These are phyloP conservation scores for Heliconius ethilla DNA, from an alignment of 2,888 invertebrate genomes.

Conservation along the genomic window DNA sequence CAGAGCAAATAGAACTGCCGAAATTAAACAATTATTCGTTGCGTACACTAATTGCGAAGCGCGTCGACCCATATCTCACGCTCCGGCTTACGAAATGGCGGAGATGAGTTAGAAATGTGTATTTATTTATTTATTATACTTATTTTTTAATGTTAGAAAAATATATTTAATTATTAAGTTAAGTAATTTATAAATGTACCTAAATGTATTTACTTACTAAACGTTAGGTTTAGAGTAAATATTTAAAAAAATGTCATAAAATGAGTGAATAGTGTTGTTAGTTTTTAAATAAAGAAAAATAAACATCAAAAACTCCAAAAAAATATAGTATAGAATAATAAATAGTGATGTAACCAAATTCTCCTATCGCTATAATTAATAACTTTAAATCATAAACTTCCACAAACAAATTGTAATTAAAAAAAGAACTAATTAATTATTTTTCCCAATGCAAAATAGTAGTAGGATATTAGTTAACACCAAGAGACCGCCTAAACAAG, in stretches of 20 bases:
- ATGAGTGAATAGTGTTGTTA: too few species aligned
- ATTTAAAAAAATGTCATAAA: too few species aligned
- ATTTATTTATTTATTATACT: not conserved
- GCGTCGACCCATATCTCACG: conserved; percentile 79
- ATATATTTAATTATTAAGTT: not conserved
- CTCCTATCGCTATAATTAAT: not conserved
- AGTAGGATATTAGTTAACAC: conserved; percentile 34
- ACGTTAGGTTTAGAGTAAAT: not conserved
- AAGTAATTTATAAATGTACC: too few species aligned
- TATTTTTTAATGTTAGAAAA: not conserved
- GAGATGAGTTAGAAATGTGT: not conserved
- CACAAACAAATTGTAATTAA: not conserved
- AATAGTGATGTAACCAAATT: not conserved
- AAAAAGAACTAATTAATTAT: not conserved
- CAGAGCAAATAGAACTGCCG: conserved; percentile 46
- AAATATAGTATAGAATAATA: not conserved
- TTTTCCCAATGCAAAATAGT: conserved; percentile 6
- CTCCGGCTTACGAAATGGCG: conserved; percentile 69
- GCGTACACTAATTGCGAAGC: conserved; percentile 72
- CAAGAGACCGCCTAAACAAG: conserved; percentile 54
- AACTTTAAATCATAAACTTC: not conserved
- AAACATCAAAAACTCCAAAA: too few species aligned
- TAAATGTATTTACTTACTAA: not conserved
- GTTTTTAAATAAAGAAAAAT: too few species aligned
- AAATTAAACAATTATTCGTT: conserved; percentile 76